Base-by-base conservation (phyloP, 2,113 vertebrate species). In the Ranitomeya variabilis region DNA sequence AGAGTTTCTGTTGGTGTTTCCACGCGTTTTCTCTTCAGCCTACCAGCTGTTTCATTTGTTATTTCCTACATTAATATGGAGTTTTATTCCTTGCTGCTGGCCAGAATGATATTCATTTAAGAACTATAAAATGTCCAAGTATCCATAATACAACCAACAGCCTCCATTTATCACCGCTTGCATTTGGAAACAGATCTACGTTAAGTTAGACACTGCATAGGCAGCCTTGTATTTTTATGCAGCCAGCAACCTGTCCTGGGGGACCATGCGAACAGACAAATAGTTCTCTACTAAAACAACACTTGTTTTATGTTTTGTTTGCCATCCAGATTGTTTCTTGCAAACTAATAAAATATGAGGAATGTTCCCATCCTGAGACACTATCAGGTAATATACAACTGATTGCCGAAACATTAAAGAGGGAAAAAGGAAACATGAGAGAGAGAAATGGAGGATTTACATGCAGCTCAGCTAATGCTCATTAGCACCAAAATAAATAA, bases 71-170 rank as follows among this genome's bases (percentile, higher is more conserved):
- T 13, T 84, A 52, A 71, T 55, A 84, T 52, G 31, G 21, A 71
- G 16, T 18, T 51, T 84, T 84, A 84, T 84, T 31, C 7, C 26
- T 60, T 62, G 84, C 71, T 86, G 57, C 52, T 62, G 84, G 31
- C 71, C 21, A 60, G 16, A 77, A 85, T 73, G 7, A 51, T 21
- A 62, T 86, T 60, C 12, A 45, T 86, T 77, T 62, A 62, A 18
- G 15, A 85, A 74, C 26, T 13, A 69, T 45, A 86, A 76, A 86
- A 86, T 86, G 69, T 11, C 67, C 54, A 76, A 86, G 69, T 64
- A 55, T 77, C 57, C 55, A 77, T 19, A 62, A 62, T 77, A 16
- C 18, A 62, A 62, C 31, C 45, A 85, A 37, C 23, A 54, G 12
- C 51, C 67, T 83, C 23, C 52, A 85, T 85, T 60, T 59, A 19